These are phyloP conservation scores for Perdix hodgsoniae DNA, from an alignment of 2,797 vertebrate species.

Conservation along the genomic window DNA sequence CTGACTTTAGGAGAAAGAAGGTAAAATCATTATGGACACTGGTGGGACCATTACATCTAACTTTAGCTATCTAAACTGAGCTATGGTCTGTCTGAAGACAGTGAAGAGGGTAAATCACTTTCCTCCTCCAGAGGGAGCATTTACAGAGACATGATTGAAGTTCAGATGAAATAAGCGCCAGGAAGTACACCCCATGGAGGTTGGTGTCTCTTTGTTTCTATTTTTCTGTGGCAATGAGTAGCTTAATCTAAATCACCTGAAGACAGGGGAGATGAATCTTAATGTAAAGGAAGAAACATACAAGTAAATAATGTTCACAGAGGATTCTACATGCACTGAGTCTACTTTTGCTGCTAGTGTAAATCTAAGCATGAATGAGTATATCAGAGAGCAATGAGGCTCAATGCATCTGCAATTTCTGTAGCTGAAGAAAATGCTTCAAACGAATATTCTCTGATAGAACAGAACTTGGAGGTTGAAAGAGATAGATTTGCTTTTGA, in stretches of 20 bases:
- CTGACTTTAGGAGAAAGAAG: not conserved
- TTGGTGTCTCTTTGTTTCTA: not conserved
- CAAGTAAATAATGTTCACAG: not conserved
- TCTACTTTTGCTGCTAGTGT: not conserved
- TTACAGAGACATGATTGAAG: not conserved
- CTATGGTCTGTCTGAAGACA: not conserved
- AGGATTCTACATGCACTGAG: not conserved
- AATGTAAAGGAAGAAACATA: not conserved
- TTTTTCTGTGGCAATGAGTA: not conserved
- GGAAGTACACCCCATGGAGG: not conserved
- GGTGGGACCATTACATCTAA: not conserved
- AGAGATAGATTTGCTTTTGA: not conserved
- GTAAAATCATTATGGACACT: not conserved
- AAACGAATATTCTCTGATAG: not conserved
- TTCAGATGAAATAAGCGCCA: not conserved
- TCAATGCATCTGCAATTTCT: not conserved
- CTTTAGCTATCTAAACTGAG: not conserved
- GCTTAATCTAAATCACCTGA: not conserved
- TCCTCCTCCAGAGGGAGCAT: not conserved
- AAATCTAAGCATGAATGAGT: not conserved
- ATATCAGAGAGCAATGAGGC: not conserved
- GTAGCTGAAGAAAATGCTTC: not conserved
- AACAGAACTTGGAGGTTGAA: not conserved
- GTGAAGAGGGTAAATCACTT: not conserved
- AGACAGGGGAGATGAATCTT: not conserved